Conservation (phyloP, 2,888 invertebrate genomes). For the Lutraria lutraria region DNA sequence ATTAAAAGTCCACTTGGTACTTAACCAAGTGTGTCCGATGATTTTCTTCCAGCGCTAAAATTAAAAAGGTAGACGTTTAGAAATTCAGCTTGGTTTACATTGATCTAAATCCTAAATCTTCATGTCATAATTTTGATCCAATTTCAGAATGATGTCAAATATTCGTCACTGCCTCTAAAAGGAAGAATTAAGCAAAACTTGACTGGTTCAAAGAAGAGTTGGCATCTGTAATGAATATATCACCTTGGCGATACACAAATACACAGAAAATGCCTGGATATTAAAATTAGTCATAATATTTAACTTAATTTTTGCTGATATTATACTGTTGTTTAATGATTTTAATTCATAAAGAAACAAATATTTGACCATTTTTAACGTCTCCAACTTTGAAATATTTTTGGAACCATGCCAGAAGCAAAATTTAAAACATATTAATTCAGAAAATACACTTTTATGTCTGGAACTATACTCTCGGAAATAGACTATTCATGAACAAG, state of each 20-base stretch:
- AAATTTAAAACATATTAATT: no score
- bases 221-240: constrained; percentile 32
- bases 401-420: no score
- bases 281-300: not conserved
- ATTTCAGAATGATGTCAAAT: not conserved
- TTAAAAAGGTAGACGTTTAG: not conserved
- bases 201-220: constrained; percentile 43
- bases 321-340: not conserved
- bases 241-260: not conserved
- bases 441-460: no score
- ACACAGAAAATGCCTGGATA: not conserved
- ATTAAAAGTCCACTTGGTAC: not conserved
- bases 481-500: not conserved
- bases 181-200: constrained; percentile 39
- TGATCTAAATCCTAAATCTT: not conserved
- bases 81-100: not conserved
- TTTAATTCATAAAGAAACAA: not conserved
- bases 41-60: not conserved
- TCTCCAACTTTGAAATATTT: not conserved
- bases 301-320: not conserved
- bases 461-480: no score
- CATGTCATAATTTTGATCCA: not conserved
- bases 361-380: no score
- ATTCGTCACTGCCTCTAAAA: constrained; percentile 11
- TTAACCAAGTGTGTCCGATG: not conserved